phyloP scores from a whole-genome alignment of 30 jellyfish, hydroid and myxozoan genomes.

The Sanderia malayensis region DNA sequence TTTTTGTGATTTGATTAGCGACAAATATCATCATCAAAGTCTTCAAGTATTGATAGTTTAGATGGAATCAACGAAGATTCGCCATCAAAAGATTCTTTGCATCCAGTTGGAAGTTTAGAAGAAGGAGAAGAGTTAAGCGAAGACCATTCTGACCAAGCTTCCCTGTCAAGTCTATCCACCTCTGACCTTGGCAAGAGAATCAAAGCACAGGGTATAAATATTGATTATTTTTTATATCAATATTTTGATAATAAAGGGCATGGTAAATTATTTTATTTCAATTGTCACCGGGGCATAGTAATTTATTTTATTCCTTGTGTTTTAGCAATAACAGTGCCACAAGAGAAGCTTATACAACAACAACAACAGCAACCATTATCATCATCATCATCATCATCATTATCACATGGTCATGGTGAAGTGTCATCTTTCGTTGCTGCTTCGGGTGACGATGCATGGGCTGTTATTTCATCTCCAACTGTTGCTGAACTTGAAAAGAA shows the following conservation, averaged over 20 bases:
- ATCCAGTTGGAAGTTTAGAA: constrained; percentile 46
- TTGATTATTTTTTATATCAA: too few relatives aligned
- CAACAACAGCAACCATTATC: too few relatives aligned
- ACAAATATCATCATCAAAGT: constrained; percentile 10
- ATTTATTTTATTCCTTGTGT: too few relatives aligned
- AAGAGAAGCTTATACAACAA: too few relatives aligned
- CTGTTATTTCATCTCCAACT: constrained; percentile 59
- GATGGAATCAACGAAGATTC: constrained; percentile 21
- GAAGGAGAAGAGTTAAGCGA: constrained; percentile 63
- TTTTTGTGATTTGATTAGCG: too few relatives aligned
- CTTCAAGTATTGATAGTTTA: constrained; percentile 49
- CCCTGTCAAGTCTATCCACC: constrained; percentile 47
- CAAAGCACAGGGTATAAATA: not conserved
- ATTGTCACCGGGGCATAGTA: too few relatives aligned
- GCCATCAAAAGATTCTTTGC: constrained; percentile 10
- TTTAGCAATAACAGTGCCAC: too few relatives aligned
- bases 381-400: constrained; percentile 39
- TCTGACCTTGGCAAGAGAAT: constrained; percentile 42
- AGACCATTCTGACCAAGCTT: constrained; percentile 21
- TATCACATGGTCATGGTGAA: constrained; percentile 82
- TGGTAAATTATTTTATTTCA: too few relatives aligned
- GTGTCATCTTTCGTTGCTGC: constrained; percentile 62
- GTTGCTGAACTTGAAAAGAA: constrained; percentile 73
- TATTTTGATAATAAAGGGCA: too few relatives aligned
- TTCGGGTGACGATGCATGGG: constrained; percentile 64